Evolutionary conservation across 2,797 vertebrate species (phyloP), one percentile per base, ranked within the genome.

Genomic region (Helarctos malayanus): DNA sequence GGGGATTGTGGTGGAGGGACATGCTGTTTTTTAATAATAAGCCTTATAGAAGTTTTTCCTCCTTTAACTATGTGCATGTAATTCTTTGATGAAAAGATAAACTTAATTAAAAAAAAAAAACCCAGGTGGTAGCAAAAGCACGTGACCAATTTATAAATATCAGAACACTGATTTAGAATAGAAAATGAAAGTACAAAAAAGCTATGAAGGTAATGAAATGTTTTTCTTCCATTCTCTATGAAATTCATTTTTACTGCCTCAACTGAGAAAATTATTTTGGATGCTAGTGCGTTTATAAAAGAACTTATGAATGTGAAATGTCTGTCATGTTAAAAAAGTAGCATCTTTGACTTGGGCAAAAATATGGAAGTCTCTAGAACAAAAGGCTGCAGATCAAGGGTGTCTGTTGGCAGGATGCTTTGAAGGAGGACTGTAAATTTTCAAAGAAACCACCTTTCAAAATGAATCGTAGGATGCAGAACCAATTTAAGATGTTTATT

Each of bases 71-170:
- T 18, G 19, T 79, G 29, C 57, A 76, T 84, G 38, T n/a, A 63
- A 61, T 87, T 90, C 9, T 84, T 94, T 81, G 63, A 85, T 94
- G 69, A 86, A 96, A 80, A 38, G 41, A 35, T 23, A 94, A 65
- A 94, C 7, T 83, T 78, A 96, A 68, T 84, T 81, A 76, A 78
- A 65, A 83, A 82, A 82, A 63, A 96, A 93, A 91, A 95, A 63
- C 32, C 32, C 11, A 79, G 32, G 45, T 52, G 25, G 23, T 19
- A 89, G 29, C 47, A 85, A 82, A 89, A 95, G 63, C 94, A 78
- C 2, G n/a, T 25, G 11, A 52, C 32, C 14, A 27, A 71, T 80
- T 89, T 92, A 92, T 71, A 92, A 90, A 78, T 61, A 95, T 75
- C 12, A 65, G n/a, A 76, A 49, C 79, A 89, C 15, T 57, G 56